Conservation (phyloP, 2,888 invertebrate genomes). For the Acanthosepion esculentum region DNA sequence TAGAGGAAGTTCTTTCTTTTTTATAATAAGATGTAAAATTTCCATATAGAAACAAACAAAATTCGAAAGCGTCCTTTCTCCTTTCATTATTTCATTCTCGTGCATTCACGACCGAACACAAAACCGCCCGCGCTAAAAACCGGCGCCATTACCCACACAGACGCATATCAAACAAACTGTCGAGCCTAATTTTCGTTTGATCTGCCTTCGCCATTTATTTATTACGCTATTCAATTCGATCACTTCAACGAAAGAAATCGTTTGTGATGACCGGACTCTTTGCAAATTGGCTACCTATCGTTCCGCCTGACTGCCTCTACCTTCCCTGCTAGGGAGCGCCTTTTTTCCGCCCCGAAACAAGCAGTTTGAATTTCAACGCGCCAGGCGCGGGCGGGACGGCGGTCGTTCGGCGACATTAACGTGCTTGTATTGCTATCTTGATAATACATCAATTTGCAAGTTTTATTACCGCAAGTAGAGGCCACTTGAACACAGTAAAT, state of each 20-base stretch:
- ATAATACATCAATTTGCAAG: neutral
- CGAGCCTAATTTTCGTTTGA: neutral
- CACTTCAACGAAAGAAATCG: neutral
- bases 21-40: no score
- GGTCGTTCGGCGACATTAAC: neutral
- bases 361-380: neutral
- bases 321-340: neutral
- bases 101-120: neutral
- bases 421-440: neutral
- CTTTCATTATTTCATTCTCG: neutral
- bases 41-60: neutral
- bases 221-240: constrained; percentile 8
- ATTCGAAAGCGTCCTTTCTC: neutral
- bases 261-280: neutral
- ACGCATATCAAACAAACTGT: neutral
- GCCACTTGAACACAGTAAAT: neutral
- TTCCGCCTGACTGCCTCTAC: neutral
- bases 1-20: no score
- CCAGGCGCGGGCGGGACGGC: neutral
- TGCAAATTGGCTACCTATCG: neutral
- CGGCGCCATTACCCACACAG: neutral
- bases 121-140: neutral
- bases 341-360: neutral
- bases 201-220: neutral
- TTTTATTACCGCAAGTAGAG: neutral